phyloP scores from a whole-genome alignment of 2,888 invertebrate genomes.

The Pseudanteris insignis region DNA sequence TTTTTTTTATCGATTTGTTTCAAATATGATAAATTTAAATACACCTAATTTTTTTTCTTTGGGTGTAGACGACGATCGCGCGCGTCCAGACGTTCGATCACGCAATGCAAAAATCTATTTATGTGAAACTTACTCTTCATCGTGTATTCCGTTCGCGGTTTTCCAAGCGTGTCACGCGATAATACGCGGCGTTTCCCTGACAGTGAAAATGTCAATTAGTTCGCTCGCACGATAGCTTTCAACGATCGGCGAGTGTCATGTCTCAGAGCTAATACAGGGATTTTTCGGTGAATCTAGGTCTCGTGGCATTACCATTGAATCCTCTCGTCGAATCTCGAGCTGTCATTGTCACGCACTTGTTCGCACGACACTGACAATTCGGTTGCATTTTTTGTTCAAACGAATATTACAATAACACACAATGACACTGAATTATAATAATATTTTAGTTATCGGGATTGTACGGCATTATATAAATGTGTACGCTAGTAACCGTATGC shows the following conservation, averaged over 20 bases:
- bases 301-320: conserved; percentile 11
- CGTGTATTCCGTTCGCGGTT: conserved; percentile 13
- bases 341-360: neutral
- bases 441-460: too few species aligned
- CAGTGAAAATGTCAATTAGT: conserved; percentile 40
- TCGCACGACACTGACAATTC: neutral
- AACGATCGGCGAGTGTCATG: conserved; percentile 22
- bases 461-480: too few species aligned
- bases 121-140: conserved; percentile 34
- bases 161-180: conserved; percentile 40
- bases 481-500: too few species aligned
- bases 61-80: neutral
- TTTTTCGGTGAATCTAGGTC: conserved; percentile 27
- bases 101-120: conserved; percentile 19
- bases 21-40: too few species aligned
- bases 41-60: too few species aligned
- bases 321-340: conserved; percentile 9
- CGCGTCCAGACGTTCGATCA: conserved; percentile 4
- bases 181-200: conserved; percentile 37
- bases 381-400: neutral
- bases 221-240: conserved; percentile 27
- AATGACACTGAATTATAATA: too few species aligned
- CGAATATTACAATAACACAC: too few species aligned
- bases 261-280: conserved; percentile 12
- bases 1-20: too few species aligned